Evolutionary conservation across 2,113 vertebrate genomes (phyloP).

Genomic region (Otus sunia): DNA sequence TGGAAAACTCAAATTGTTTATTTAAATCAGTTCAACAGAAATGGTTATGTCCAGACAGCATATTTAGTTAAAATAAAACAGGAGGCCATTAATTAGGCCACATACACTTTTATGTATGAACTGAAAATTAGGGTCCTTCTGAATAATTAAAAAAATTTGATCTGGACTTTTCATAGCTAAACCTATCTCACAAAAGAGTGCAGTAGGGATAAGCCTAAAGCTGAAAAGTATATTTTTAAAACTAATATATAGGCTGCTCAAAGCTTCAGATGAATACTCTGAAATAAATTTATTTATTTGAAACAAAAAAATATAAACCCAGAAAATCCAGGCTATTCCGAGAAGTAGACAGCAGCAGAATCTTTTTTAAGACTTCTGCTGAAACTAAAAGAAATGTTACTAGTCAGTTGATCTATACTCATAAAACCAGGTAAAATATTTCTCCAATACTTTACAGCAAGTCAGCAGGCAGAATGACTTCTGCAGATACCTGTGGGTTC

Average conservation of each 20-base stretch:
- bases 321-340: not conserved
- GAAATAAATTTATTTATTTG: not conserved
- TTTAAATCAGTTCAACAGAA: not conserved
- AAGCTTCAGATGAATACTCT: not conserved
- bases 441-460: not conserved
- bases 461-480: not conserved
- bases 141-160: not conserved
- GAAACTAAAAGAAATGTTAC: not conserved
- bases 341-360: not conserved
- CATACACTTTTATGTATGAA: not conserved
- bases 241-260: fast-evolving
- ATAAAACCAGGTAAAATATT: not conserved
- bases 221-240: not conserved
- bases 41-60: not conserved
- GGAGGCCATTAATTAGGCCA: not conserved
- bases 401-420: fast-evolving
- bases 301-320: not conserved
- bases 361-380: not conserved
- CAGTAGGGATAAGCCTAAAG: not conserved
- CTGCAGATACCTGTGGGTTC: not conserved
- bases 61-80: not conserved
- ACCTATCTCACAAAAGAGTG: not conserved
- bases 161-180: not conserved
- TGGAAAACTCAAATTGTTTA: not conserved
- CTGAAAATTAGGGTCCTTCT: not conserved